A percentile compares a stretch with the other conserved stretches of the same genome.
These are phyloP conservation scores for Melanaphis sacchari DNA, from an alignment of 1,140 invertebrate genomes.

Conservation along the genomic window DNA sequence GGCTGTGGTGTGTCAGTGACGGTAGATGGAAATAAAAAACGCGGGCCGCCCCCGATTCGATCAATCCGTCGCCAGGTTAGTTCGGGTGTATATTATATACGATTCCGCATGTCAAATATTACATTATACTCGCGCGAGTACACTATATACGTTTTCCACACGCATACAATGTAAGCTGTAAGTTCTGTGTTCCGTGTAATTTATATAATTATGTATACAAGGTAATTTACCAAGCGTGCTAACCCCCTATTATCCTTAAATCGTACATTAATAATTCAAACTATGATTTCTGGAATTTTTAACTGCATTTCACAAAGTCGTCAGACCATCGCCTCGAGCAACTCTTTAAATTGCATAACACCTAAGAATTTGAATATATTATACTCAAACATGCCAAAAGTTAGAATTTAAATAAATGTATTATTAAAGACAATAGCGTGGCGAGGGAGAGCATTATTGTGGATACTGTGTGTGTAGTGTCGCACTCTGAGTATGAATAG, in stretches of 20 bases:
- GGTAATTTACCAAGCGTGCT: not conserved
- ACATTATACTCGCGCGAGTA: not conserved
- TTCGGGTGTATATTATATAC: not conserved
- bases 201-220: not conserved
- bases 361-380: not conserved
- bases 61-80: not conserved
- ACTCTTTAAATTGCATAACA: not conserved
- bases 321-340: not conserved
- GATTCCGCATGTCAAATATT: not conserved
- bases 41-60: not conserved
- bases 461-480: not conserved
- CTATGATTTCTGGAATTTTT: not conserved
- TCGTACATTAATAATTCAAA: not conserved
- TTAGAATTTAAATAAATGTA: not conserved
- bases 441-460: no score
- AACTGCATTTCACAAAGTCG: not conserved
- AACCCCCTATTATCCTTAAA: not conserved
- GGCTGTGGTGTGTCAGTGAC: not conserved
- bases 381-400: not conserved
- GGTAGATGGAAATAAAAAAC: not conserved
- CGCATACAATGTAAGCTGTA: no score
- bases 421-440: not conserved
- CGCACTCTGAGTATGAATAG: not conserved
- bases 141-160: not conserved
- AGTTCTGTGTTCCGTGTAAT: not conserved